Percentiles rank a stretch among this genome's conserved stretches.
Conservation (phyloP, 2,113 vertebrate species). For the Sebastes schlegelii region DNA sequence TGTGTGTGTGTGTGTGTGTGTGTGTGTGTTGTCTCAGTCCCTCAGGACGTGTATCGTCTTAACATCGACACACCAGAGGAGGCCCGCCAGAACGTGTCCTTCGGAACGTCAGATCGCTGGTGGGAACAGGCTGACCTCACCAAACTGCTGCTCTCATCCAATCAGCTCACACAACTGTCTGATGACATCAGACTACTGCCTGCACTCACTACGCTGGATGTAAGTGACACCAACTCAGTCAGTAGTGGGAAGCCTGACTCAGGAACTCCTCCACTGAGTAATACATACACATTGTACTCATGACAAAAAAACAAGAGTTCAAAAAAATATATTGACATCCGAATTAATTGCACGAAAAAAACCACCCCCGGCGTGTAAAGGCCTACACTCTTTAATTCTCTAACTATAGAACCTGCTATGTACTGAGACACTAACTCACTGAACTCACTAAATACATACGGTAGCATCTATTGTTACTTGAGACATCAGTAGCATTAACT, state of each 20-base stretch:
- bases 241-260: not conserved
- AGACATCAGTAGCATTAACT: not conserved
- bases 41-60: slow-evolving; percentile 91
- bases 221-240: slow-evolving; percentile 66
- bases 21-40: slow-evolving; percentile 84
- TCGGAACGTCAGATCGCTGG: slow-evolving; percentile 90
- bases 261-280: not conserved
- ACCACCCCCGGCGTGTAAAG: too few species aligned
- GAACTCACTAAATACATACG: not conserved
- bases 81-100: slow-evolving; percentile 87
- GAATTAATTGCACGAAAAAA: too few species aligned
- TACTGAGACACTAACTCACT: not conserved
- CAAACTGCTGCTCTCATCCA: slow-evolving; percentile 93
- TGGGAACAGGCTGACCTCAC: slow-evolving; percentile 97
- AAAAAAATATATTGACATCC: too few species aligned
- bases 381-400: not conserved
- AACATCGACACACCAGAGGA: slow-evolving; percentile 92
- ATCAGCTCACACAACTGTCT: slow-evolving; percentile 89
- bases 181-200: slow-evolving; percentile 91
- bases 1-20: not conserved
- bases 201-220: slow-evolving; percentile 90
- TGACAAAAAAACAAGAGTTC: too few species aligned
- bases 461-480: not conserved
- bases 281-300: not conserved
- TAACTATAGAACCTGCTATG: not conserved